phyloP scores from a whole-genome alignment of 1,140 invertebrate species.

The Drosophila jambulina region DNA sequence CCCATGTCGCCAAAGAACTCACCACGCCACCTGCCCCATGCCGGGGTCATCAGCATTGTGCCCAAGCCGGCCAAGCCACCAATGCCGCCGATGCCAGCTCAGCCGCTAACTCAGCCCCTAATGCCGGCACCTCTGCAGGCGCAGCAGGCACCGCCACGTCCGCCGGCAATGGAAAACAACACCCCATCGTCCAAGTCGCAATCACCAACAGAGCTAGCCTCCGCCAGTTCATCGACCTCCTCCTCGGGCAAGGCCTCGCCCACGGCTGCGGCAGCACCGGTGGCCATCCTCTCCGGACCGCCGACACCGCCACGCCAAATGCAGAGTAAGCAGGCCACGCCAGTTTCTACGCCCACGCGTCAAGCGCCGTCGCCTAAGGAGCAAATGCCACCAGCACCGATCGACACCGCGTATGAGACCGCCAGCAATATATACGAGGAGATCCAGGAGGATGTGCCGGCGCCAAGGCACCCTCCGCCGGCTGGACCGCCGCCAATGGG shows the following conservation, averaged over 20 bases:
- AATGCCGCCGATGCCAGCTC: constrained; percentile 86
- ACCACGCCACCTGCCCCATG: constrained; percentile 84
- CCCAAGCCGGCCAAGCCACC: constrained; percentile 85
- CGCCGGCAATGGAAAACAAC: constrained; percentile 71
- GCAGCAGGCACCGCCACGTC: constrained; percentile 84
- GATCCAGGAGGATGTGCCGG: constrained; percentile 77
- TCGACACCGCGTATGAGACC: constrained; percentile 61
- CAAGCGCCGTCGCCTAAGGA: constrained; percentile 50
- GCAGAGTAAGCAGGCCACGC: constrained; percentile 73
- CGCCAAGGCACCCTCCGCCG: constrained; percentile 73
- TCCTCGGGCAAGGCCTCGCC: constrained; percentile 75
- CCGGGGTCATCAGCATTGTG: constrained; percentile 80
- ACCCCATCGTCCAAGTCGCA: constrained; percentile 81
- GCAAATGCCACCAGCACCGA: constrained; percentile 10
- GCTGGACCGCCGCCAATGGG: constrained; percentile 71
- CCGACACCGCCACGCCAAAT: constrained; percentile 77
- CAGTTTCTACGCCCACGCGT: constrained; percentile 68
- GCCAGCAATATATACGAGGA: constrained; percentile 77
- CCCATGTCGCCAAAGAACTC: constrained; percentile 86
- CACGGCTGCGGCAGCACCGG: constrained; percentile 12
- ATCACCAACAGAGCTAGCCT: constrained; percentile 67
- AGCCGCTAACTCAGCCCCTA: constrained; percentile 86
- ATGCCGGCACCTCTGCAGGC: constrained; percentile 86
- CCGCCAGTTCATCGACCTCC: constrained; percentile 59
- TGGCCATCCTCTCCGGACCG: constrained; percentile 50